Evolutionary conservation across 2,888 invertebrate species (phyloP), one percentile per base, ranked within the genome.

Genomic region (Lasioglossum villosulum): DNA sequence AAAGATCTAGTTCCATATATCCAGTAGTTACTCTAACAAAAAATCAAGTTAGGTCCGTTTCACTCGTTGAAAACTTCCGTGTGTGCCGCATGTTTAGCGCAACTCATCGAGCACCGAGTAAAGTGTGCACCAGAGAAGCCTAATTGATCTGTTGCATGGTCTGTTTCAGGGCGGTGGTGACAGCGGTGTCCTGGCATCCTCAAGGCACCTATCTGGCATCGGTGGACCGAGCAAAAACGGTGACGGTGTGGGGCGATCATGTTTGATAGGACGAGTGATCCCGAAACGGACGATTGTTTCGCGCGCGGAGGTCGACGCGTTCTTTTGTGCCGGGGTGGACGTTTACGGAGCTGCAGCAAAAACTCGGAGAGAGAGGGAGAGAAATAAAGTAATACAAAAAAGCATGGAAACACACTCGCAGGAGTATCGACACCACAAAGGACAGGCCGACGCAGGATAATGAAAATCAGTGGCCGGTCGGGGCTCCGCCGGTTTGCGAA

Each of bases 161-260:
- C 70, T 74, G 8, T 87, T 80, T 70, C 66, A 98, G 98, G 95
- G 96, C 97, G 80, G 97, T 98, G 68, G 98, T 98, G 84, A 97
- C 98, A 84, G 98, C 98, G 66, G 98, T 98, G 66, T 97, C 98
- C 71, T 99, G 98, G 98, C 98, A 98, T 95, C 98, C 98, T 10
- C 97, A 97, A 94, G 98, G 97, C 70, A 97, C 97, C 73, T 96
- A 97, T 83, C 95, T 99, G 80, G 97, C 98, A 77, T 97, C 98
- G 68, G 98, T 98, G 90, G 98, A 98, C 95, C 97, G 97, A 90
- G 96, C 97, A 91, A 98, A 97, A 95, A 97, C 97, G 90, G 97
- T 97, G 80, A 96, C 98, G 87, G 96, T 98, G 86, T 99, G 98
- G 98, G 97, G 97, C 68, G 97, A 97, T 84, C 92, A 94, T 93